Evolutionary conservation across 2,888 invertebrate species (phyloP).

Genomic region (Sturmia bella): DNA sequence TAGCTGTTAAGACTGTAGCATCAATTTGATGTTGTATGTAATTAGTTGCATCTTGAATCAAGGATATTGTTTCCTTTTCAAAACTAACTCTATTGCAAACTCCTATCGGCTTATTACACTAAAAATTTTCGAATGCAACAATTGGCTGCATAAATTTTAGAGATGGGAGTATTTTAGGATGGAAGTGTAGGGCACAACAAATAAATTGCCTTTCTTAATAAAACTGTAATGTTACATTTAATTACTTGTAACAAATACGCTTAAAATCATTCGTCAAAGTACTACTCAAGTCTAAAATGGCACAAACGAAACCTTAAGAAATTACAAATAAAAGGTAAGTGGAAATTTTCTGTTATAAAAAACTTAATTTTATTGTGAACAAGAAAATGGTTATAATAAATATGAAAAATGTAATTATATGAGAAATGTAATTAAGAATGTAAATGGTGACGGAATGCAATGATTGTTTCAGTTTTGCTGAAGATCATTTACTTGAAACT

Average conservation of each 20-base stretch:
- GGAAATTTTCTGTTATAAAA: conserved; percentile 3
- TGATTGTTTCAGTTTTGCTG: background rate
- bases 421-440: conserved; percentile 36
- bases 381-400: conserved; percentile 9
- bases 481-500: background rate
- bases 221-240: conserved; percentile 50
- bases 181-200: background rate
- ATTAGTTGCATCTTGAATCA: too few relatives aligned
- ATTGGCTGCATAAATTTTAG: too few relatives aligned
- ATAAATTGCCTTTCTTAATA: background rate
- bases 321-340: conserved; percentile 4
- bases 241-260: conserved; percentile 27
- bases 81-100: too few relatives aligned
- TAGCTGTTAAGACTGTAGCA: conserved; percentile 37
- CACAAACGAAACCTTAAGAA: conserved; percentile 20
- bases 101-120: too few relatives aligned
- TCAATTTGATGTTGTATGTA: conserved; percentile 44
- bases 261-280: conserved; percentile 58
- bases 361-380: background rate
- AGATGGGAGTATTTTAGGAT: too few relatives aligned
- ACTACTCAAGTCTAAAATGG: conserved; percentile 33
- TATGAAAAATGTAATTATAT: conserved; percentile 34
- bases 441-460: conserved; percentile 22
- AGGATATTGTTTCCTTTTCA: too few relatives aligned
- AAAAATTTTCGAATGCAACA: too few relatives aligned